Evolutionary conservation across 2,888 invertebrate genomes (phyloP).

Genomic region (Drosophila subquinaria): DNA sequence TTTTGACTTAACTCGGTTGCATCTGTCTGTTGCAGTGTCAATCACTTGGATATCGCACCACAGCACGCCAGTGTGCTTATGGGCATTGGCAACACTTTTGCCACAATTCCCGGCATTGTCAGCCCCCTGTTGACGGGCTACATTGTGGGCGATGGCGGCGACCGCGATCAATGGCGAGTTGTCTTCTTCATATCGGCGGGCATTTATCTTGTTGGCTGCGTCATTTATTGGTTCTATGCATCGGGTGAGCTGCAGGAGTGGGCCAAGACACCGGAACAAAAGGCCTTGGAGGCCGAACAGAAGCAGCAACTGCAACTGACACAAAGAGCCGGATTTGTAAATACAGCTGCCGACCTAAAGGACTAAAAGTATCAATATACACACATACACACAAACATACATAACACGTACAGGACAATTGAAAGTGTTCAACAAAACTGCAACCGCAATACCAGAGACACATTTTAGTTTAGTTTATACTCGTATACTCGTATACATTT

Average conservation of each 20-base stretch:
- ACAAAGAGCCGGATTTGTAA: constrained; percentile 79
- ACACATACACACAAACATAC: neutral
- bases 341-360: constrained; percentile 84
- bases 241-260: constrained; percentile 94
- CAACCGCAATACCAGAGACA: constrained; percentile 40
- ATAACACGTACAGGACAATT: constrained; percentile 7
- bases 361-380: constrained; percentile 65
- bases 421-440: constrained; percentile 31
- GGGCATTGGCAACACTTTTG: constrained; percentile 96
- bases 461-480: constrained; percentile 59
- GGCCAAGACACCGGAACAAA: constrained; percentile 87
- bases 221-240: constrained; percentile 92
- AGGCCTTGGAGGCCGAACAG: constrained; percentile 78
- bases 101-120: constrained; percentile 96
- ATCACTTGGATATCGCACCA: constrained; percentile 96
- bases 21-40: constrained; percentile 87
- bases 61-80: constrained; percentile 96
- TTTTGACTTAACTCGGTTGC: constrained; percentile 2
- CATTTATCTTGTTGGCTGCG: constrained; percentile 93
- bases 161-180: constrained; percentile 91
- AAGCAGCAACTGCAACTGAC: constrained; percentile 69
- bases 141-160: constrained; percentile 88
- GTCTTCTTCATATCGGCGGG: constrained; percentile 94
- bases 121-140: constrained; percentile 93
- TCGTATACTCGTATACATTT: constrained; percentile 42